Base-by-base conservation (phyloP, 2,888 invertebrate species). In the Drosophila affinis region DNA sequence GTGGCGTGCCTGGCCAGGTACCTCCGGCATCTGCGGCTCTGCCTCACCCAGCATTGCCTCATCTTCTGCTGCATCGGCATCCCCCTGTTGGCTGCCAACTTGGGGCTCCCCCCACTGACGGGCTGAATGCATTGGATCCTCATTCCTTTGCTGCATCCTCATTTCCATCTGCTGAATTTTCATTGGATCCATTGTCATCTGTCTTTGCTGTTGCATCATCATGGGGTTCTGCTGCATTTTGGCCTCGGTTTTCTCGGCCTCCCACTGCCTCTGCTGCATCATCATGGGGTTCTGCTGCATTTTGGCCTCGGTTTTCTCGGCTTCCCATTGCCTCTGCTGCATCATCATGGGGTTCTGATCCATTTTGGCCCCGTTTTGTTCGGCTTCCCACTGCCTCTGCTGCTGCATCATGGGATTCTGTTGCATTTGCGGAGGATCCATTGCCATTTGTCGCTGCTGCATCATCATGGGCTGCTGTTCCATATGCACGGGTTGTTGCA, bases 11-110 rank as follows among this genome's bases (percentile, higher is more conserved):
- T 67, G 71, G 14, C 73, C 82, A 12, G 63, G 78, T 18, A 77
- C 71, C 10, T 84, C 78, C 9, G 81, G 62, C 80, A 82, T 84
- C 68, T 90, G 91, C 9, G 91, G 88, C 18, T 75, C 76, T 0
- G 90, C 80, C 34, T 79, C 82, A 12, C 76, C 80, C 27, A 85
- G 21, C 14, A 65, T 62, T 1, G 52, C 12, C 1, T 34, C 67
- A 39, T 47, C 0, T 6, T 57, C 44, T 18, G 29, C 39, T n/a
- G 27, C 34, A 9, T 58, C 47, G 47, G 53, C 10, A 14, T 18
- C 17, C 6, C n/a, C 49, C 17, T 60, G 44, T 49, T 60, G 27
- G 27, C 27, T 7, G 7, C 7, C 32, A 10, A 2, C 32, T 32
- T 32, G 39, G n/a, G 39, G 39, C n/a, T 39, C 39, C 0, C 39